These are phyloP conservation scores for Metellina segmentata DNA, from an alignment of 2,888 invertebrate genomes.

Conservation along the genomic window DNA sequence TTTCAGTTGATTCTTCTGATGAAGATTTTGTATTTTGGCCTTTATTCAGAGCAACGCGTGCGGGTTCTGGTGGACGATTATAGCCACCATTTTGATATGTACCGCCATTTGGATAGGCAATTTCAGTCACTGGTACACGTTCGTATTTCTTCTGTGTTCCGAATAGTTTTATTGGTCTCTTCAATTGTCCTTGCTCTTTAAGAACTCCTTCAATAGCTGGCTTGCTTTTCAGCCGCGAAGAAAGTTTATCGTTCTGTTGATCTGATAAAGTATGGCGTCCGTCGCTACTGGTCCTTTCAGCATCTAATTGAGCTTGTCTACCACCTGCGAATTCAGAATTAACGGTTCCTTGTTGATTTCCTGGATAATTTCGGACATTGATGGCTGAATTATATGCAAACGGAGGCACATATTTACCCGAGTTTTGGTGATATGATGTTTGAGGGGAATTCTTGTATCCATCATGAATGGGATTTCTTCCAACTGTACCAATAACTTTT, in stretches of 20 bases:
- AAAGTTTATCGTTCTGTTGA: no score
- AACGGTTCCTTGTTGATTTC: no score
- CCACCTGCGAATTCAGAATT: no score
- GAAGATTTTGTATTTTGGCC: not conserved
- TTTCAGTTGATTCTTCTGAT: slow-evolving; percentile 2
- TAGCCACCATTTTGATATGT: not conserved
- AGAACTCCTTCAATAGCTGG: not conserved
- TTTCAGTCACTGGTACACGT: not conserved
- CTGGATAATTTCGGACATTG: no score
- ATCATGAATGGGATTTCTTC: not conserved
- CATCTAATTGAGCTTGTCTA: no score
- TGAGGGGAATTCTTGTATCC: not conserved
- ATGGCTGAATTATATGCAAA: no score
- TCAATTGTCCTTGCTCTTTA: not conserved
- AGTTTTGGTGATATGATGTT: no score
- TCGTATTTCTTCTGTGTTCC: slow-evolving; percentile 3
- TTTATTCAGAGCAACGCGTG: not conserved
- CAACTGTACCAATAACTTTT: no score
- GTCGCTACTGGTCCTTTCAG: no score
- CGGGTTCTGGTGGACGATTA: not conserved
- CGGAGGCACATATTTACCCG: no score
- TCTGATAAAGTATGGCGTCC: no score
- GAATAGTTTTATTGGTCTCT: not conserved
- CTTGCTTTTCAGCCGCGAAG: not conserved
- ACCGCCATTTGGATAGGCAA: not conserved